Evolutionary conservation across 2,797 vertebrate species (phyloP), one percentile per base, ranked within the genome.

Genomic region (Mionectes olivaceus): DNA sequence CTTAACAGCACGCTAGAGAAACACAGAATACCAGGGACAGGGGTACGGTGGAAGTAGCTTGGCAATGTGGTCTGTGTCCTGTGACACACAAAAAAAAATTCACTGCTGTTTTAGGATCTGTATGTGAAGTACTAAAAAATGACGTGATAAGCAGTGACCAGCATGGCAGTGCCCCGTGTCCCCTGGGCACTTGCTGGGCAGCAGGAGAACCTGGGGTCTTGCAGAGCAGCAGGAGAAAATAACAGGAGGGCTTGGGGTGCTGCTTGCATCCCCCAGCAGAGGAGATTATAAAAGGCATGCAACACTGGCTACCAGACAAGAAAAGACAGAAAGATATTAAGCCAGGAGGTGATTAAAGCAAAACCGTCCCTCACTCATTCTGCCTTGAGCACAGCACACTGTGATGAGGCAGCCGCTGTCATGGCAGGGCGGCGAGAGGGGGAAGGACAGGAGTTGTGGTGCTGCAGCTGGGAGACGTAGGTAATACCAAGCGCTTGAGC

Each of bases 321-420:
- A 30, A n/a, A 47, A 63, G 46, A 11, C 32, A 53, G n/a, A 27
- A 57, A 16, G 11, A 2, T 5, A 33, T 35, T 75, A 63, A 28
- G 2, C 2, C 21, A 35, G 57, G 21, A 50, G 17, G 17, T 35
- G 32, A 44, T 71, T 39, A 61, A 82, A 74, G 39, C 37, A 47
- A 39, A 67, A 11, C 2, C 7, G 23, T 23, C 33, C 37, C 23
- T 41, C 0, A 0, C 23, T 70, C 10, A 0, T n/a, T 21, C 46
- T 25, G 30, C 49, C 55, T 41, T 0, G 2, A 28, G n/a, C 5
- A 0, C 3, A 5, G 56, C 24, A 32, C 0, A 0, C 10, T 28
- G 37, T 0, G 1, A 2, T 0, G 17, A 39, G 41, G 50, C 25
- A 60, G 49, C 61, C 2, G 0, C 63, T 9, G 0, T n/a, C 21